Conservation (phyloP, 2,113 vertebrate genomes). For the Misgurnus anguillicaudatus region DNA sequence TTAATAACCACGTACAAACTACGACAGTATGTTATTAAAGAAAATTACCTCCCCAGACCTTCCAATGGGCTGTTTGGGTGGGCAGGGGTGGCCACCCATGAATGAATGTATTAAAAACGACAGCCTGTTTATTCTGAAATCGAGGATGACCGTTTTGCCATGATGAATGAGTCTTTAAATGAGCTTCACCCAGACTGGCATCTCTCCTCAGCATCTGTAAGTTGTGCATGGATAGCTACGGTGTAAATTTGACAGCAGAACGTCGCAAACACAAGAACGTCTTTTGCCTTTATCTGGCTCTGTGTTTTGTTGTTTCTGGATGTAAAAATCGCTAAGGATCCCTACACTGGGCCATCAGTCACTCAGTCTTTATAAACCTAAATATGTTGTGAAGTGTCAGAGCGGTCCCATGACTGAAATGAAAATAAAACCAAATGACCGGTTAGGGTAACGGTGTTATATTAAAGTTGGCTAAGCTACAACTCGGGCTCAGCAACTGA, state of each 20-base stretch:
- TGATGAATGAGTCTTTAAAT: constrained; percentile 61
- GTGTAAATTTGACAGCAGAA: not conserved
- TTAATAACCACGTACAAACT: constrained; percentile 66
- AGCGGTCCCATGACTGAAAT: constrained; percentile 27
- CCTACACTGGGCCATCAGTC: not conserved
- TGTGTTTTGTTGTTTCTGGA: constrained; percentile 27
- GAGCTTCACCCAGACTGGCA: constrained; percentile 28
- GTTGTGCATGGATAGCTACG: not conserved
- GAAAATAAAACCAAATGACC: constrained; percentile 9
- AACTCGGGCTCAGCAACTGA: not conserved
- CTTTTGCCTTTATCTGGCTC: constrained; percentile 19
- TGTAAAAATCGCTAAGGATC: not conserved
- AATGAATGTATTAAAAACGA: constrained; percentile 58
- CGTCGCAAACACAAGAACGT: not conserved
- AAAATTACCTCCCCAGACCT: constrained; percentile 63
- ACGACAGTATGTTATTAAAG: constrained; percentile 68
- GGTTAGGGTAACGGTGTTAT: constrained; percentile 36
- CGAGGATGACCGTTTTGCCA: constrained; percentile 60
- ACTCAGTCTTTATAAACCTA: constrained; percentile 25
- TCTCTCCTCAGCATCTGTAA: constrained; percentile 4
- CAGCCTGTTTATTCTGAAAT: constrained; percentile 68
- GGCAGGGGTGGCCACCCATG: constrained; percentile 68
- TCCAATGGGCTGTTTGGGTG: constrained; percentile 63
- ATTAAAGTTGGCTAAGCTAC: constrained; percentile 7
- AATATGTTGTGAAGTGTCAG: constrained; percentile 15